These are phyloP conservation scores for Morbakka virulenta DNA, from an alignment of 30 jellyfish, hydroid and myxozoan genomes.

Conservation along the genomic window DNA sequence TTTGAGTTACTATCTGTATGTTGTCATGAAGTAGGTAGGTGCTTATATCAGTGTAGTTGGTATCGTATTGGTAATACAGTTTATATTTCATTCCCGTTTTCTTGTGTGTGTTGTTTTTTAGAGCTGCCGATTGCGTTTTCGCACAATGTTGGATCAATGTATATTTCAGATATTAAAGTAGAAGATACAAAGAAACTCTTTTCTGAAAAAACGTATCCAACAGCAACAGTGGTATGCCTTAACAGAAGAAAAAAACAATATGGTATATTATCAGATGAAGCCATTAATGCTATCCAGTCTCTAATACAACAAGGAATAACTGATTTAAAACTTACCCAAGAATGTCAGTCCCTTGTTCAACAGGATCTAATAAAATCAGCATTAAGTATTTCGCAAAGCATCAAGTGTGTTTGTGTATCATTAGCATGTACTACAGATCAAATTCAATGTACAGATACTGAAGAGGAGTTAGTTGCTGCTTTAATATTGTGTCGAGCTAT, in stretches of 20 bases:
- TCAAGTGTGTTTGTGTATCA: constrained; percentile 73
- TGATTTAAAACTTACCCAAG: constrained; percentile 68
- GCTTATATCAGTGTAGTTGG: too few relatives aligned
- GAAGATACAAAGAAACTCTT: constrained; percentile 30
- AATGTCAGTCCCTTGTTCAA: constrained; percentile 25
- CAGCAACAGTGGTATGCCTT: constrained; percentile 66
- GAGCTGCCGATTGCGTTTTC: constrained; percentile 74
- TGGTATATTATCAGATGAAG: constrained; percentile 51
- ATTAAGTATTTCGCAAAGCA: constrained; percentile 52
- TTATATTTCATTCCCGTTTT: not conserved
- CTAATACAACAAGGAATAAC: constrained; percentile 25
- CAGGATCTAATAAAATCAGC: constrained; percentile 70
- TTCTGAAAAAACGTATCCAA: constrained; percentile 59
- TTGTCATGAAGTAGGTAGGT: too few relatives aligned
- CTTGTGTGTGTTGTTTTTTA: not conserved
- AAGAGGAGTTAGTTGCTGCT: constrained; percentile 79
- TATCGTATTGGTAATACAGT: too few relatives aligned
- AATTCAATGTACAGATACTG: constrained; percentile 70
- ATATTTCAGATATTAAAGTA: constrained; percentile 56
- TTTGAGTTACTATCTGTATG: too few relatives aligned
- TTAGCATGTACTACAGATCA: constrained; percentile 54
- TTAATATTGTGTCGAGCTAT: constrained; percentile 72
- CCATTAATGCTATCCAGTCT: constrained; percentile 21
- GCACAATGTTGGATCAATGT: constrained; percentile 83
- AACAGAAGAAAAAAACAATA: constrained; percentile 25